Evolutionary conservation across 2,888 invertebrate species (phyloP), one percentile per base, ranked within the genome.

Genomic region (Noctua janthe): DNA sequence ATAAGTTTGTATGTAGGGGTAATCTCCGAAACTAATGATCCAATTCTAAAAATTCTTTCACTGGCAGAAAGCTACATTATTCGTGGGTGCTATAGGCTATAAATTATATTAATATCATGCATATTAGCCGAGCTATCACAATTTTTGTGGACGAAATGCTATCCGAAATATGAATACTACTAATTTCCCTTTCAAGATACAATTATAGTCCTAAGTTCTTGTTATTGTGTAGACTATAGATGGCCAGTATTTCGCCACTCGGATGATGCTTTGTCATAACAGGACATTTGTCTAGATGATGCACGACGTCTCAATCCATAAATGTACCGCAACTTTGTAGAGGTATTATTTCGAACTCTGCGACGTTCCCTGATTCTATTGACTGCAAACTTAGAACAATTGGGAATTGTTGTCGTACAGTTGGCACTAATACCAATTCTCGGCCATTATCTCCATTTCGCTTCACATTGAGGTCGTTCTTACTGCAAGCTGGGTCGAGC

Each of bases 381-480:
- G 20, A 51, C 67, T 29, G 49, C 59, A 29, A 62, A 75, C 35
- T 23, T 23, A 70, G 39, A 59, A 70, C 59, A 73, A 71, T 73
- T 81, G 49, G 35, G n/a, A 78, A 76, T 82, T 47, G 62, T 64
- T 71, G 43, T 71, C 75, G n/a, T 70, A 80, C 66, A 77, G 29
- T 84, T 88, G 84, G 86, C 84, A 82, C 67, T 78, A 76, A 87
- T 72, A 87, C 88, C 89, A 90, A 89, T 91, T 90, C 82, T 75
- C 76, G 73, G 74, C 62, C 78, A 88, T 91, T 89, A 91, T 88
- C 90, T 90, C 88, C 88, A 84, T 82, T 82, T 87, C 88, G 88
- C 88, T 88, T 87, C 86, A 91, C 83, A 93, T 92, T 86, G 93
- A 92, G 94, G 94, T 92, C 93, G 87, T 88, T 89, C 88, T 90